Percentiles rank a stretch among this genome's conserved stretches.
Evolutionary conservation across 37 sponge, comb jelly and placozoan genomes (phyloP).

Genomic region (Beroe ovata): DNA sequence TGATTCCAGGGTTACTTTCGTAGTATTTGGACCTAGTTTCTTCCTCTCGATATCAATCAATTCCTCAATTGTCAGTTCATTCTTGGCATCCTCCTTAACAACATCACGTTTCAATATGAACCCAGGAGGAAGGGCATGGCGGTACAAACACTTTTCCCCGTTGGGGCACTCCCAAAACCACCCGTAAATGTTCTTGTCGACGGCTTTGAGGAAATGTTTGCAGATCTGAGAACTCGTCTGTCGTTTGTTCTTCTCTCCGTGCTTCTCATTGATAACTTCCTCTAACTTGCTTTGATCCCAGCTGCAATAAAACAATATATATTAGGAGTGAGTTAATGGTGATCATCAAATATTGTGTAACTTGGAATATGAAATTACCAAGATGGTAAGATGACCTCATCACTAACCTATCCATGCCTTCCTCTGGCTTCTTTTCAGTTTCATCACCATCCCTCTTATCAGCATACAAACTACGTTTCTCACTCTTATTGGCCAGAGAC

Average conservation of each 20-base stretch:
- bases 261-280: slow-evolving; percentile 90
- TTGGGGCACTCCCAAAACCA: slow-evolving; percentile 99
- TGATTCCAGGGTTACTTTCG: slow-evolving; percentile 73
- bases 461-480: slow-evolving; percentile 92
- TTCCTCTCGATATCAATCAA: slow-evolving; percentile 89
- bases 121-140: slow-evolving; percentile 96
- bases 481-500: slow-evolving; percentile 75
- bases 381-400: no score
- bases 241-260: slow-evolving; percentile 73
- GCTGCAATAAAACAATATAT: no score
- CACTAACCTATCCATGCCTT: slow-evolving; percentile 17
- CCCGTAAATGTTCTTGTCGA: slow-evolving; percentile 92
- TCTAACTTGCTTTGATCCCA: slow-evolving; percentile 96
- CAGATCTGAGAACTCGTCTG: slow-evolving; percentile 86
- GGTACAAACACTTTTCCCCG: slow-evolving; percentile 89
- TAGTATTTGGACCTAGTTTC: slow-evolving; percentile 50
- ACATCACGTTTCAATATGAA: slow-evolving; percentile 87
- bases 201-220: slow-evolving; percentile 93
- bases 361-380: no score
- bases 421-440: slow-evolving; percentile 12
- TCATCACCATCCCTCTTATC: slow-evolving; percentile 87
- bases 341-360: no score
- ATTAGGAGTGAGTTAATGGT: no score
- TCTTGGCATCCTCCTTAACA: slow-evolving; percentile 75
- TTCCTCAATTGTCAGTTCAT: slow-evolving; percentile 87